A percentile compares a stretch with the other conserved stretches of the same genome.
Conservation (phyloP, 2,888 invertebrate species). For the Julus scandinavius region DNA sequence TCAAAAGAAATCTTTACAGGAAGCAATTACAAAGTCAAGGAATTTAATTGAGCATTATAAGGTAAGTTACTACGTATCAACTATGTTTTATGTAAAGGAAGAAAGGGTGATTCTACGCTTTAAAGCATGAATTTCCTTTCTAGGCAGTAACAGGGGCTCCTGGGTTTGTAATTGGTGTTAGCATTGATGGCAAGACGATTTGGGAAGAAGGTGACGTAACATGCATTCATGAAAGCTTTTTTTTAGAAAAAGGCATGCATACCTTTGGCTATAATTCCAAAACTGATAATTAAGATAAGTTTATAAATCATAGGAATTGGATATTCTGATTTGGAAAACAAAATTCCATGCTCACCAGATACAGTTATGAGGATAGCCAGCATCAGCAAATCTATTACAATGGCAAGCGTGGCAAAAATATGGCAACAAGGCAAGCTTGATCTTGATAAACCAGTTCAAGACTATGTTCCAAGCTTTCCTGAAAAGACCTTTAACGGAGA, state of each 20-base stretch:
- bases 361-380: constrained; percentile 72
- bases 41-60: constrained; percentile 11
- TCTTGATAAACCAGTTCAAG: constrained; percentile 69
- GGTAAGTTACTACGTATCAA: neutral
- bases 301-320: constrained; percentile 67
- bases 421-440: constrained; percentile 69
- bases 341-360: constrained; percentile 65
- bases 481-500: constrained; percentile 68
- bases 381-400: constrained; percentile 72
- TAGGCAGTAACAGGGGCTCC: constrained; percentile 64
- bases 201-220: constrained; percentile 67
- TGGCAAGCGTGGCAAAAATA: constrained; percentile 69
- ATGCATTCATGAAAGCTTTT: neutral
- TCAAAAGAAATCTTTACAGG: neutral
- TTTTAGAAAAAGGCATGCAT: too few species aligned
- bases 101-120: neutral
- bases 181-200: constrained; percentile 67
- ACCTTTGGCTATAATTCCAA: too few species aligned
- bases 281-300: neutral
- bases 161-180: constrained; percentile 68
- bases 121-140: neutral
- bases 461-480: constrained; percentile 70
- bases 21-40: constrained; percentile 24
- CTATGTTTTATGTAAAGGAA: neutral
- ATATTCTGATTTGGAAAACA: constrained; percentile 70